phyloP scores from a whole-genome alignment of 2,113 vertebrate genomes.

The Egretta garzetta region DNA sequence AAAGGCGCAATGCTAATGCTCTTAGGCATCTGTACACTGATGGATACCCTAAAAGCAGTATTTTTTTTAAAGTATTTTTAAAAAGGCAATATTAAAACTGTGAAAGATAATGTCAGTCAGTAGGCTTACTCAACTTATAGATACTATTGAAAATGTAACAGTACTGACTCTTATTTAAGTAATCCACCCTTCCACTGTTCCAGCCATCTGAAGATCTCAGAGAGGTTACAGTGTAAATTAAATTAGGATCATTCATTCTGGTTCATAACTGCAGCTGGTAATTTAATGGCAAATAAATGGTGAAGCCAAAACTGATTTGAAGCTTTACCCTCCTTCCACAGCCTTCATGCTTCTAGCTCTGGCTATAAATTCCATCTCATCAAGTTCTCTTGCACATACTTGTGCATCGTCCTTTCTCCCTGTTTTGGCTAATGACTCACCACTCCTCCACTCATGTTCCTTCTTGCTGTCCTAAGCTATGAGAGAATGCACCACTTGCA shows the following conservation, averaged over 20 bases:
- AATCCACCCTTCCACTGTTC: background rate
- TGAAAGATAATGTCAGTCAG: background rate
- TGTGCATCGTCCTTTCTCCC: background rate
- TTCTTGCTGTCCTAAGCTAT: background rate
- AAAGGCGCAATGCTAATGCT: background rate
- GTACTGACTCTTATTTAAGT: background rate
- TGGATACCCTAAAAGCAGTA: fast-evolving
- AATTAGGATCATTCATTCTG: background rate
- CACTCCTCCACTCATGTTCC: background rate
- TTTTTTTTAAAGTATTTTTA: background rate
- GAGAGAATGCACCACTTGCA: background rate
- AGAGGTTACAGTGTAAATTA: background rate
- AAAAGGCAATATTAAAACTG: background rate
- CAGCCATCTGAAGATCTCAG: background rate
- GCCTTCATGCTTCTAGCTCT: background rate
- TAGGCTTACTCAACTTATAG: background rate
- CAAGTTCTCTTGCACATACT: background rate
- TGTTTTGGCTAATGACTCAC: background rate
- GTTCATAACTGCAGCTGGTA: background rate
- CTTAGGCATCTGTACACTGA: background rate
- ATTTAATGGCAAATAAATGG: background rate
- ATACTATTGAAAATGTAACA: background rate
- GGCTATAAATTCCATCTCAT: background rate
- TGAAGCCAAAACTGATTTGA: background rate
- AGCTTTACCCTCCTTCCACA: background rate